Base-by-base conservation (phyloP, 2,888 invertebrate species). In the Sphecodes monilicornis region DNA sequence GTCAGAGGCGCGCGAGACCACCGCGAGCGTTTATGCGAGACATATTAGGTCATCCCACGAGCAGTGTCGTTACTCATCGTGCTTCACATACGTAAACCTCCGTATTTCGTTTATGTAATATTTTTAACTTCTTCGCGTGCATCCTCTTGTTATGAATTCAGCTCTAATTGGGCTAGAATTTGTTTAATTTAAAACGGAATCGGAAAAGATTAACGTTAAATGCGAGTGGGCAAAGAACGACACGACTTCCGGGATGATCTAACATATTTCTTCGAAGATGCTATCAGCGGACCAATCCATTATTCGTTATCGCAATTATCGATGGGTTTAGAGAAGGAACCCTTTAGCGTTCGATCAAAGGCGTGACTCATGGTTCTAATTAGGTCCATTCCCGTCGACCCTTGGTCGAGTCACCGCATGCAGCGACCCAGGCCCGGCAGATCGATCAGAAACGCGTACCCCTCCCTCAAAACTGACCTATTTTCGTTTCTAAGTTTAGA, bases 401-500 rank as follows among this genome's bases (percentile, higher is more conserved):
- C 66, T 66, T 39, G 10, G n/a, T 8, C 18, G 36, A 41, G 41
- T 64, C 18, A 8, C n/a, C 32, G 39, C 18, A 13, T 8, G 22
- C 10, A 46, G 43, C 39, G 76, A 69, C 16, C 3, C 57, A 32
- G 32, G 50, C 60, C 10, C n/a, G 54, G n/a, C 16, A 43, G 57
- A 78, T 84, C 85, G 70, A 85, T 85, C 54, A 64, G 54, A 76
- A 72, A 57, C 36, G 36, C 16, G 16, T 73, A 54, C 71, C 66
- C 54, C 81, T 50, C 78, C 81, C 64, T 43, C 50, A 46, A 78
- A 85, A 80, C 76, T 64, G 86, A 80, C 74, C 74, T 76, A 78
- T 78, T 78, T 85, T 26, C 29, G 32, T 29, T 83, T 78, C 75
- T 78, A 89, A 74, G 43, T 89, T 79, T 89, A 71, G 76, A 60